Evolutionary conservation across 2,888 invertebrate genomes (phyloP).

Genomic region (Calliopum simillimum): DNA sequence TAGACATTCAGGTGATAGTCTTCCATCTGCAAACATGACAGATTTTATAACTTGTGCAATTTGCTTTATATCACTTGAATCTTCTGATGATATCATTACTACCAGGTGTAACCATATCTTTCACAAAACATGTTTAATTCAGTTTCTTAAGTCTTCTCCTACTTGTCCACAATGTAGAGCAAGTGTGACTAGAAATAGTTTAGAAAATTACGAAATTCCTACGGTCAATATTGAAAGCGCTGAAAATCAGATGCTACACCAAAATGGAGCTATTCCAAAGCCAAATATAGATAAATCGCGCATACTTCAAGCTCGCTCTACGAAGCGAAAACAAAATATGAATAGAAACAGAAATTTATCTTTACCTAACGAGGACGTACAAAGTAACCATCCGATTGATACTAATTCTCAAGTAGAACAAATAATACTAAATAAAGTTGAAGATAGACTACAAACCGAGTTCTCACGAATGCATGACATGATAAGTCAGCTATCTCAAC

Average conservation of each 20-base stretch:
- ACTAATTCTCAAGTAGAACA: not conserved
- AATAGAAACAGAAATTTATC: not conserved
- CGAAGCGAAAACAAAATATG: not conserved
- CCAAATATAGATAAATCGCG: too few relatives aligned
- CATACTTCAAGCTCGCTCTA: not conserved
- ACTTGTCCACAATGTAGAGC: slow-evolving; percentile 7
- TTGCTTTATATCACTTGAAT: not conserved
- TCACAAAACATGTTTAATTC: slow-evolving; percentile 6
- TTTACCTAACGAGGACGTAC: not conserved
- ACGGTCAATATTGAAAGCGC: not conserved
- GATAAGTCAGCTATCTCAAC: slow-evolving; percentile 23
- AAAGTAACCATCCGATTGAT: not conserved
- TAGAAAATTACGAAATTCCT: not conserved
- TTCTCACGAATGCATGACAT: slow-evolving; percentile 17
- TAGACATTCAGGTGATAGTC: too few relatives aligned
- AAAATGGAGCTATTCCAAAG: too few relatives aligned
- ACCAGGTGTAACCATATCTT: slow-evolving; percentile 12
- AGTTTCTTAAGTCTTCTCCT: not conserved
- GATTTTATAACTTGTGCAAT: not conserved
- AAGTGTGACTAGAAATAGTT: slow-evolving; percentile 10
- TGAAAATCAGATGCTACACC: not conserved
- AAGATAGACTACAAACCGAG: not conserved
- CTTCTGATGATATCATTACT: not conserved
- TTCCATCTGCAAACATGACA: too few relatives aligned
- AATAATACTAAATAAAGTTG: not conserved